Conservation (phyloP, 2,113 vertebrate species). For the Rhinogobius similis region DNA sequence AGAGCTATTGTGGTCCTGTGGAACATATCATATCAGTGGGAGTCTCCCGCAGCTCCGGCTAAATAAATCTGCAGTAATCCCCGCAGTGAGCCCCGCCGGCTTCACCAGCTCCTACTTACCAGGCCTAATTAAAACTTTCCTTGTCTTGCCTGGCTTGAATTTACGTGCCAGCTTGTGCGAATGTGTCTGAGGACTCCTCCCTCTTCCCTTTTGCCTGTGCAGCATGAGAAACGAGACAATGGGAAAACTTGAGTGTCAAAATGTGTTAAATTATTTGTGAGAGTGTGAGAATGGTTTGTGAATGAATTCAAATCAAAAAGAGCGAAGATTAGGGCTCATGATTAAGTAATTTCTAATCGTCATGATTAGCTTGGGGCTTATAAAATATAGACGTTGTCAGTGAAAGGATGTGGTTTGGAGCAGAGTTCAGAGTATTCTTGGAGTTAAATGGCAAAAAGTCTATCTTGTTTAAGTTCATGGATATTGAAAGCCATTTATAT, state of each 20-base stretch:
- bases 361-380: too few relatives aligned
- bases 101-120: conserved; percentile 67
- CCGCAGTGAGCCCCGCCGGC: conserved; percentile 65
- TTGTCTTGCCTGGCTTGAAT: conserved; percentile 63
- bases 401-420: too few relatives aligned
- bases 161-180: conserved; percentile 53
- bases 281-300: background rate
- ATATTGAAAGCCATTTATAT: too few relatives aligned
- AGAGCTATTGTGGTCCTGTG: conserved; percentile 71
- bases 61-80: conserved; percentile 77
- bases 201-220: background rate
- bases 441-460: too few relatives aligned
- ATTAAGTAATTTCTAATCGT: too few relatives aligned
- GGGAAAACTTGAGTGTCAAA: background rate
- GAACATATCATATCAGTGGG: conserved; percentile 70
- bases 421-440: too few relatives aligned
- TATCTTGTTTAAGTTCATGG: too few relatives aligned
- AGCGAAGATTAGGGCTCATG: background rate
- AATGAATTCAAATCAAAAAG: background rate
- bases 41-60: conserved; percentile 71
- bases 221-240: background rate
- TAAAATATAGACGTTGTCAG: too few relatives aligned
- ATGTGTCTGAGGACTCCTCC: conserved; percentile 26
- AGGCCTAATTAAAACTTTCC: conserved; percentile 77
- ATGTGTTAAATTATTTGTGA: background rate